Conservation (phyloP, 2,797 vertebrate species). For the Dendrocincla tyrannina region DNA sequence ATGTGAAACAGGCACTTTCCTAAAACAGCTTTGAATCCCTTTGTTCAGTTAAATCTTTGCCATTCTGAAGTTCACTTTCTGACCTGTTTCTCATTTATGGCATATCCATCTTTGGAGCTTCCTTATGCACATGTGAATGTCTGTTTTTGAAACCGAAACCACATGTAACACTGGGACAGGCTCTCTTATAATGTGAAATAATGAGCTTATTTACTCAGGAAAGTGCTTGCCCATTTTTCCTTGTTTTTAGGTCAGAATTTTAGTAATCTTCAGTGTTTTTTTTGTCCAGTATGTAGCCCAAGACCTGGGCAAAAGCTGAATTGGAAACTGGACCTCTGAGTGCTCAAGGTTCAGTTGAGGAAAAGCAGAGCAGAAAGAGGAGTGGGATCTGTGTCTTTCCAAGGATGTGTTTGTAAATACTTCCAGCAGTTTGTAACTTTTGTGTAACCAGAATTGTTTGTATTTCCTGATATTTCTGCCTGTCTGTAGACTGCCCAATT, state of each 20-base stretch:
- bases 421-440: background rate
- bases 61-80: background rate
- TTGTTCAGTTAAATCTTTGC: background rate
- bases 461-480: background rate
- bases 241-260: background rate
- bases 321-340: background rate
- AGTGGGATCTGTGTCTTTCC: background rate
- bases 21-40: background rate
- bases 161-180: rapidly evolving
- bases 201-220: background rate
- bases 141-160: background rate
- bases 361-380: background rate
- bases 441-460: background rate
- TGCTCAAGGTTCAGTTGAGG: background rate
- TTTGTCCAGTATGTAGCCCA: background rate
- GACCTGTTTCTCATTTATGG: background rate
- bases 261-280: background rate
- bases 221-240: background rate
- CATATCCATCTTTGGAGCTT: background rate
- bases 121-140: background rate
- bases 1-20: background rate
- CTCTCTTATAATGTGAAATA: background rate
- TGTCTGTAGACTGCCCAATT: background rate
- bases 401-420: background rate
- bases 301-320: background rate